These are phyloP conservation scores for Diabrotica balteata DNA, from an alignment of 2,888 invertebrate species.

Conservation along the genomic window DNA sequence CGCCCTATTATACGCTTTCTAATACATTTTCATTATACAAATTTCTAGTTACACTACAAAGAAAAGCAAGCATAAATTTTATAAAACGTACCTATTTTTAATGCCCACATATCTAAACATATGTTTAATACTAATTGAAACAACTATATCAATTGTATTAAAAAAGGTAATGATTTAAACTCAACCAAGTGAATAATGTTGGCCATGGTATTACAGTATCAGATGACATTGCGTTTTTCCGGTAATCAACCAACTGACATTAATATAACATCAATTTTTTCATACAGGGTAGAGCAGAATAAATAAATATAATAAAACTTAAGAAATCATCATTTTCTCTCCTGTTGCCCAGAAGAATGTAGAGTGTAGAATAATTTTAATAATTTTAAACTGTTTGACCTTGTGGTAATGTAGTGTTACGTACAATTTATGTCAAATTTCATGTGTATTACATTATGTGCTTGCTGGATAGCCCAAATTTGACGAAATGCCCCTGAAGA, in stretches of 20 bases:
- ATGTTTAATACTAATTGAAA: not conserved
- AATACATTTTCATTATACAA: not conserved
- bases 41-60: not conserved
- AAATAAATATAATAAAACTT: too few species aligned
- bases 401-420: too few species aligned
- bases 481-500: too few species aligned
- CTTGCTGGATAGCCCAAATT: too few species aligned
- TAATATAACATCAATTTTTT: not conserved
- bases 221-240: slow-evolving; percentile 13
- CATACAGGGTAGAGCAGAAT: not conserved
- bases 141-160: not conserved
- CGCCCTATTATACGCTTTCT: too few species aligned
- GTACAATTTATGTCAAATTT: too few species aligned
- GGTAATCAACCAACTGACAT: slow-evolving; percentile 1
- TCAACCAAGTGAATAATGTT: slow-evolving; percentile 3
- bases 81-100: not conserved
- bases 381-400: too few species aligned
- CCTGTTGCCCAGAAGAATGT: too few species aligned
- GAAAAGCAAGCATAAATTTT: not conserved
- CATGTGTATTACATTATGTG: too few species aligned
- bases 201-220: slow-evolving; percentile 2
- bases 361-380: too few species aligned
- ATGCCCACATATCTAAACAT: not conserved
- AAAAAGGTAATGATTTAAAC: slow-evolving; percentile 4
- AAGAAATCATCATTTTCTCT: too few species aligned